These are phyloP conservation scores for Adela reaumurella DNA, from an alignment of 2,888 invertebrate species.

Conservation along the genomic window DNA sequence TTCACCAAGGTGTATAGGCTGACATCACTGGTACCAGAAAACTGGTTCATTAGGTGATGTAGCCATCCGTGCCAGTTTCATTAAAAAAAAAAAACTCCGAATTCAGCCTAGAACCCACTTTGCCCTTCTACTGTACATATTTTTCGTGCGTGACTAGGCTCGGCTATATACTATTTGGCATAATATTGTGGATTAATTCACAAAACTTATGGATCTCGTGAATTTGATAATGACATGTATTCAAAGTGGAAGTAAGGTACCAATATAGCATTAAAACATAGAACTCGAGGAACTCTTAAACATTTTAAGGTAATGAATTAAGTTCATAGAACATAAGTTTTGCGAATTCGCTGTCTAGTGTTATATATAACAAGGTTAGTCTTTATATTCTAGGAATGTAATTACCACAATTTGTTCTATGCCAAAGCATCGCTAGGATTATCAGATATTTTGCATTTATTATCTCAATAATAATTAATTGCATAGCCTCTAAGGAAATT, in stretches of 20 bases:
- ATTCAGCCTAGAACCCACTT: too few relatives aligned
- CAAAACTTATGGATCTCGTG: not conserved
- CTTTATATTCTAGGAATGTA: slow-evolving; percentile 3
- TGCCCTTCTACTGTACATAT: too few relatives aligned
- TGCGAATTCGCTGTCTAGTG: not conserved
- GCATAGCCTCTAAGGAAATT: slow-evolving; percentile 35
- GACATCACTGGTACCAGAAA: too few relatives aligned
- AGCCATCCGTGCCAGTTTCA: too few relatives aligned
- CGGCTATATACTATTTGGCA: not conserved
- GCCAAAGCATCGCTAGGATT: slow-evolving; percentile 57
- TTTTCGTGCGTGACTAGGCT: too few relatives aligned
- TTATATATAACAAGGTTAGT: not conserved
- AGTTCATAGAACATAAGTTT: not conserved
- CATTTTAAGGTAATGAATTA: too few relatives aligned
- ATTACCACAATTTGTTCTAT: slow-evolving; percentile 52
- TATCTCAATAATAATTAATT: slow-evolving; percentile 52
- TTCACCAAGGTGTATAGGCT: too few relatives aligned
- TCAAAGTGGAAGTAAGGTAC: too few relatives aligned
- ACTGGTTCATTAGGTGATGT: too few relatives aligned
- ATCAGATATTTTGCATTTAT: slow-evolving; percentile 53
- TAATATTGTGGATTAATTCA: not conserved
- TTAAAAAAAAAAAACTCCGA: too few relatives aligned
- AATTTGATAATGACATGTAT: too few relatives aligned
- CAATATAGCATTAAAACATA: not conserved
- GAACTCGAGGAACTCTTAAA: not conserved